phyloP scores from a whole-genome alignment of 2,113 vertebrate genomes.

The Scomber colias region DNA sequence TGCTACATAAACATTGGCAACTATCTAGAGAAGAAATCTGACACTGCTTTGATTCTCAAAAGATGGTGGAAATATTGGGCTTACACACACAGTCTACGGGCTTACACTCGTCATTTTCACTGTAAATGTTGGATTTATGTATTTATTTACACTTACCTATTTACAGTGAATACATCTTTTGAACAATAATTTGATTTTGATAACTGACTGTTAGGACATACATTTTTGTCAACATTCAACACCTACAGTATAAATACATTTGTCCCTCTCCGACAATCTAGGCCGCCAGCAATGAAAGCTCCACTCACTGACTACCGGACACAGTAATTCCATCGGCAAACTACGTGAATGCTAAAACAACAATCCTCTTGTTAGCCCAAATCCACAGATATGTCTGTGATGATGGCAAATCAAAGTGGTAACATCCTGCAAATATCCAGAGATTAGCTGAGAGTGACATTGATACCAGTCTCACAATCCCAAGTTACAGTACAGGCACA shows the following conservation, averaged over 20 bases:
- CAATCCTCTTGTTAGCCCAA: conserved; percentile 72
- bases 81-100: too few species aligned
- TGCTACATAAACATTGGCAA: too few species aligned
- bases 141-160: background rate
- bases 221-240: background rate
- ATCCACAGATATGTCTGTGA: conserved; percentile 64
- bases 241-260: conserved; percentile 19
- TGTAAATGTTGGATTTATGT: background rate
- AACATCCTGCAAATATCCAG: conserved; percentile 72
- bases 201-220: background rate
- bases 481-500: conserved; percentile 31
- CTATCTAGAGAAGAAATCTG: too few species aligned
- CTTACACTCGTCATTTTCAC: too few species aligned
- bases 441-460: conserved; percentile 78
- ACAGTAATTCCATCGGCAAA: conserved; percentile 63
- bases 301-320: conserved; percentile 52
- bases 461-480: conserved; percentile 54
- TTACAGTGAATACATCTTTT: background rate
- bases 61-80: too few species aligned
- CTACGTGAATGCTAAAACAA: conserved; percentile 60
- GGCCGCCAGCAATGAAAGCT: conserved; percentile 44
- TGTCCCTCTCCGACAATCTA: background rate
- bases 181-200: background rate
- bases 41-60: too few species aligned
- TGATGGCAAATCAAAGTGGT: conserved; percentile 69